Evolutionary conservation across 2,888 invertebrate species (phyloP), one percentile per base, ranked within the genome.

Genomic region (Fissipunctia ypsillon): DNA sequence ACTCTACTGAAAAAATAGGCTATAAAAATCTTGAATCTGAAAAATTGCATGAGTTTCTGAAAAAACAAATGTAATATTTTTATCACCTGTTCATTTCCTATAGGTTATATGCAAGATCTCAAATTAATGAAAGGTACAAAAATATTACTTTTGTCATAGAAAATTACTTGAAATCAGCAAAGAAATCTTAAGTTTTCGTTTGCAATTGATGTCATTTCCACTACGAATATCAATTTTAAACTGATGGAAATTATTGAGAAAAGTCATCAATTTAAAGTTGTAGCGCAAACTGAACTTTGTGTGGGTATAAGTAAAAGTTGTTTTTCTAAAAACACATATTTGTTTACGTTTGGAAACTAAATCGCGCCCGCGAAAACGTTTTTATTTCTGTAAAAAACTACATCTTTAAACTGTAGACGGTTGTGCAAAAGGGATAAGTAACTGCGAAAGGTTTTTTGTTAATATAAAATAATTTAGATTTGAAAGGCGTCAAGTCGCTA

Each of bases 401-500:
- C 19, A 25, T 28, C 9, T 22, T 28, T 28, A 43, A 61, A 61
- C 28, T 14, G 61, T 61, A 10, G 31, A 48, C 22, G 31, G 16
- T 31, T 45, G 6, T 16, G 6, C 6, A n/a, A 31, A 63, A 65
- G 60, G 69, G 64, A 22, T 54, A 41, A 19, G 68, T 76, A 68
- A 65, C 70, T 73, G 52, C 57, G 5, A 54, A 52, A 67, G 61
- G 64, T 25, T 54, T 77, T 83, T 70, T 85, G 73, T 79, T 77
- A 67, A 73, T 76, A 79, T 65, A 68, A 67, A 80, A 60, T 87
- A 83, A 81, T 83, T 86, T 86, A 75, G 85, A 82, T 79, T 83
- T 80, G 73, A 85, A 87, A 83, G 71, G 80, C 83, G 80, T 84
- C 82, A 70, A 76, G 64, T 52, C 71, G 84, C 81, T 81, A 85